A percentile compares a stretch with the other conserved stretches of the same genome.
Evolutionary conservation across 2,113 vertebrate species (phyloP).

Genomic region (Stegastes partitus): DNA sequence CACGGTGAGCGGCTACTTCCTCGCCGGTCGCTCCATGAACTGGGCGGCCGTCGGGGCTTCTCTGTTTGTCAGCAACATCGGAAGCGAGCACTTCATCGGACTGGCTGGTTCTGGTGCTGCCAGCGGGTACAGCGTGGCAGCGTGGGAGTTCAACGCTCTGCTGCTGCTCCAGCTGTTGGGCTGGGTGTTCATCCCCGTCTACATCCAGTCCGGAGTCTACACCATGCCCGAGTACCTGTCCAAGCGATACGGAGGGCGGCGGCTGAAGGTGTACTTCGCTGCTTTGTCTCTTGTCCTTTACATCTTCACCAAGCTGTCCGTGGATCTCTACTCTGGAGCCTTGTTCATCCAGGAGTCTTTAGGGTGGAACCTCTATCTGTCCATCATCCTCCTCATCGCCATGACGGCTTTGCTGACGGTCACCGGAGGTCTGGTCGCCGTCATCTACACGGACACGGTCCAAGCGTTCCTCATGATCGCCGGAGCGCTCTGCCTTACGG

Average conservation of each 20-base stretch:
- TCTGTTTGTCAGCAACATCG: constrained; percentile 98
- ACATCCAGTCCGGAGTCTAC: constrained; percentile 93
- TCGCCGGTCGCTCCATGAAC: constrained; percentile 96
- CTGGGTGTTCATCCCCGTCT: constrained; percentile 97
- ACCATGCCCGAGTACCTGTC: constrained; percentile 98
- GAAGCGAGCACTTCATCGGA: constrained; percentile 98
- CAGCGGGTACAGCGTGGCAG: constrained; percentile 93
- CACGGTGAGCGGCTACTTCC: constrained; percentile 96
- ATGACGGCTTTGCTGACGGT: constrained; percentile 95
- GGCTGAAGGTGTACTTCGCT: constrained; percentile 96
- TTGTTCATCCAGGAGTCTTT: constrained; percentile 97
- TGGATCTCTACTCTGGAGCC: constrained; percentile 96
- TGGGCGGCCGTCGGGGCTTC: constrained; percentile 95
- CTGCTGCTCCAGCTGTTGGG: constrained; percentile 94
- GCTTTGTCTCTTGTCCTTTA: constrained; percentile 92
- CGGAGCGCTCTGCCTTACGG: constrained; percentile 92
- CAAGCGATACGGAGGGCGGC: constrained; percentile 93
- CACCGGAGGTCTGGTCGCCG: constrained; percentile 94
- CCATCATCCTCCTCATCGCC: constrained; percentile 92
- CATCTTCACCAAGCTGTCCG: constrained; percentile 97
- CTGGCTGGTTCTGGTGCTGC: constrained; percentile 95
- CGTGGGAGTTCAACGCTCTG: constrained; percentile 96
- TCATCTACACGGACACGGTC: constrained; percentile 96
- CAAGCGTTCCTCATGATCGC: constrained; percentile 95
- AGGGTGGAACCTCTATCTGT: constrained; percentile 97